Conservation (phyloP, 2,888 invertebrate genomes). For the Strigamia crassipes region DNA sequence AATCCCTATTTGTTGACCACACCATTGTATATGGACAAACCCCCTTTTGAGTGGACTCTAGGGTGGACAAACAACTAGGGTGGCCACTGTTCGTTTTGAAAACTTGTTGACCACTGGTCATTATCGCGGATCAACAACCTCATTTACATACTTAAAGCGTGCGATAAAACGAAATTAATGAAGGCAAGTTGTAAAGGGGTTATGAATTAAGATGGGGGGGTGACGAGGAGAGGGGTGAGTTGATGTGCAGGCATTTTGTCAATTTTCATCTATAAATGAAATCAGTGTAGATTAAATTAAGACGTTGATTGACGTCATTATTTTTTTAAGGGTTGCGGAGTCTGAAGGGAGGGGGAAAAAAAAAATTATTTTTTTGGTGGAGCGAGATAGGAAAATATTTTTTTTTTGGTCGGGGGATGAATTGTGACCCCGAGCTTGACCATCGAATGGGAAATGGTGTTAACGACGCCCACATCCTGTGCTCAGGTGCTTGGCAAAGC, state of each 20-base stretch:
- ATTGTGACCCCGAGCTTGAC: neutral
- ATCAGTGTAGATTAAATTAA: constrained; percentile 21
- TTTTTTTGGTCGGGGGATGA: neutral
- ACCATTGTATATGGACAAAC: constrained; percentile 31
- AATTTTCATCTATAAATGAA: constrained; percentile 31
- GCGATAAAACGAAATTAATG: constrained; percentile 25
- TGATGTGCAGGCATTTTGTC: constrained; percentile 19
- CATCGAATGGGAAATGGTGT: neutral
- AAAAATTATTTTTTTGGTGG: neutral
- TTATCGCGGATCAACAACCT: constrained; percentile 6
- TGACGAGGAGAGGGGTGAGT: neutral
- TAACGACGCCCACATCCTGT: constrained; percentile 8
- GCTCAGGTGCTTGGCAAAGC: neutral
- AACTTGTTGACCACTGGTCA: constrained; percentile 31
- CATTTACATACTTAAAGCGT: constrained; percentile 8
- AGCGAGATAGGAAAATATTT: neutral
- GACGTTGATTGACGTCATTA: constrained; percentile 5
- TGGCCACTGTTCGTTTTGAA: constrained; percentile 29
- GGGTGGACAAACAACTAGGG: constrained; percentile 29
- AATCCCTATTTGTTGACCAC: constrained; percentile 34
- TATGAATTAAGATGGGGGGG: neutral
- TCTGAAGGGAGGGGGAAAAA: neutral
- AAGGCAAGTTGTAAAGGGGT: neutral
- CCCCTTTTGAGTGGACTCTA: constrained; percentile 18
- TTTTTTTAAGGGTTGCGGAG: neutral